Evolutionary conservation across 2,797 vertebrate species (phyloP).

Genomic region (Australoheros facetus): DNA sequence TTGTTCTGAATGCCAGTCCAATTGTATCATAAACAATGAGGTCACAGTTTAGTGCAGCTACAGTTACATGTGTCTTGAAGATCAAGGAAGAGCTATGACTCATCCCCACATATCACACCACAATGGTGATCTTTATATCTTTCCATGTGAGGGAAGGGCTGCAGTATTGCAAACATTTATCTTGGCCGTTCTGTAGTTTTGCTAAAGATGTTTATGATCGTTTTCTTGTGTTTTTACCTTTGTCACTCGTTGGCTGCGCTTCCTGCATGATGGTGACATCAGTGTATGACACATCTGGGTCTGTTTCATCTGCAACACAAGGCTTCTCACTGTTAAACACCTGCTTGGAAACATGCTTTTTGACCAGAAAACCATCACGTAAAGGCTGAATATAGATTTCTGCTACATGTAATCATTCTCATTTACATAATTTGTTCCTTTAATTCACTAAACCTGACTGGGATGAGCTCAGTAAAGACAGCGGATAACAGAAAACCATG

Average conservation of each 20-base stretch:
- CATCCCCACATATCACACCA: not conserved
- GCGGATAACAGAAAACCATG: not conserved
- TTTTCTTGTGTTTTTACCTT: not conserved
- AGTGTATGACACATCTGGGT: not conserved
- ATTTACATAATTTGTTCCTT: rapidly evolving
- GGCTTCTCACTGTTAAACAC: not conserved
- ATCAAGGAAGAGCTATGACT: not conserved
- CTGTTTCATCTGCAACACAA: not conserved
- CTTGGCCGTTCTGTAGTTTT: not conserved
- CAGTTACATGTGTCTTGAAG: not conserved
- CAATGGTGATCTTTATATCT: not conserved
- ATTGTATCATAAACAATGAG: not conserved
- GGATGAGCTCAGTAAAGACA: not conserved
- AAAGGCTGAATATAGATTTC: not conserved
- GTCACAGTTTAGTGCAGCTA: not conserved
- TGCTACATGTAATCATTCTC: not conserved
- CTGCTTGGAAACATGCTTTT: not conserved
- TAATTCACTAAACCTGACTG: not conserved
- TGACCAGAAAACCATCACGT: not conserved
- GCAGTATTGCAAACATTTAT: not conserved
- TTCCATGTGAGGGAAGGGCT: not conserved
- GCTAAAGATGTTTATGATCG: not conserved
- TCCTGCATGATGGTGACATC: not conserved
- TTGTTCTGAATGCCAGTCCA: no score
- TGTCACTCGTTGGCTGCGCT: not conserved